Conservation (phyloP, 37 sponge, comb jelly and placozoan genomes). For the Halichondria panicea region DNA sequence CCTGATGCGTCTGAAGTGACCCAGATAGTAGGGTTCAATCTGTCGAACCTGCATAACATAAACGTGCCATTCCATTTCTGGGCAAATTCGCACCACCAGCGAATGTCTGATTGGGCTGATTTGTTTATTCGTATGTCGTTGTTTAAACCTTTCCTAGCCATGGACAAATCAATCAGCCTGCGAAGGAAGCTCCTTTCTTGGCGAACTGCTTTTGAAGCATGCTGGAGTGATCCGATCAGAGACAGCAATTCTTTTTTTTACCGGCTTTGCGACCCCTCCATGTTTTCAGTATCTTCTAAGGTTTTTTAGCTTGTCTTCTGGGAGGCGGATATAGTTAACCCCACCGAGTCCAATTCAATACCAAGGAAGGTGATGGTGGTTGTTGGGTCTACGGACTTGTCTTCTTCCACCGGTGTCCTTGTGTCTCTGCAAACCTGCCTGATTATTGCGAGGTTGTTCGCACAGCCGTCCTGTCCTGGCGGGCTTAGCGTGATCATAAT, state of each 20-base stretch:
- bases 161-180: slow-evolving; percentile 7
- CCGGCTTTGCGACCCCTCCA: too few relatives aligned
- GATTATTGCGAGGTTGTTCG: neutral
- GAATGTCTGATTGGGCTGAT: slow-evolving; percentile 1
- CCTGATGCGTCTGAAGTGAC: too few relatives aligned
- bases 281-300: slow-evolving; percentile 6
- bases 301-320: slow-evolving; percentile 5
- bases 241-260: neutral
- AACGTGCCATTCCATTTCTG: slow-evolving; percentile 3
- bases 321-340: neutral
- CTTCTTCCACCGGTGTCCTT: slow-evolving; percentile 11
- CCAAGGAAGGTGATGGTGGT: slow-evolving; percentile 10
- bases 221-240: slow-evolving; percentile 4
- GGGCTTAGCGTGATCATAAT: slow-evolving; percentile 16
- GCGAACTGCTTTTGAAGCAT: slow-evolving; percentile 5
- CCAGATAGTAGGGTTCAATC: too few relatives aligned
- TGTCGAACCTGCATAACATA: neutral
- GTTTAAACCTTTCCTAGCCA: neutral
- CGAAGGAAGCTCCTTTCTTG: slow-evolving; percentile 11
- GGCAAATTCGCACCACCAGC: slow-evolving; percentile 4
- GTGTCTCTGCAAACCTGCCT: neutral
- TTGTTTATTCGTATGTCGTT: neutral
- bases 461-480: slow-evolving; percentile 10
- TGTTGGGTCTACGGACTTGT: slow-evolving; percentile 10
- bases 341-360: slow-evolving; percentile 8